Conservation (phyloP, 2,888 invertebrate genomes). For the Itoplectis maculator region DNA sequence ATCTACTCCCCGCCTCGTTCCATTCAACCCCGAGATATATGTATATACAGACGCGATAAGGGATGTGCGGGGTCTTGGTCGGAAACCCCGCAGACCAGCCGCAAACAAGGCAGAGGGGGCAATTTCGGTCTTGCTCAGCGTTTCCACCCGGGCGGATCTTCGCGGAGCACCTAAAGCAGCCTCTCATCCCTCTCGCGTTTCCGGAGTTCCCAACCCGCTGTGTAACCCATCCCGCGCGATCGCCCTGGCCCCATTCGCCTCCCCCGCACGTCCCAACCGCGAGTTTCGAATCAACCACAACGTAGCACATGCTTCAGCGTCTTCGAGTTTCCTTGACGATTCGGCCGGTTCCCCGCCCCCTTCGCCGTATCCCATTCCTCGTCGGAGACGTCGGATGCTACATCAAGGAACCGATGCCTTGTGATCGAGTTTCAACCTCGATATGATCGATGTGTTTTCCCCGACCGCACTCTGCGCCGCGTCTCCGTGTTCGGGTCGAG, state of each 20-base stretch:
- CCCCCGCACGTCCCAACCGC: constrained; percentile 49
- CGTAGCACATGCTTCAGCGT: constrained; percentile 68
- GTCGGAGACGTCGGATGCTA: background rate
- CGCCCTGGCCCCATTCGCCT: constrained; percentile 26
- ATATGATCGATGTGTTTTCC: constrained; percentile 46
- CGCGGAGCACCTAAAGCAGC: constrained; percentile 54
- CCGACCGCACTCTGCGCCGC: background rate
- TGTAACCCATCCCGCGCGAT: constrained; percentile 25
- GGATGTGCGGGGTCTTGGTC: constrained; percentile 46
- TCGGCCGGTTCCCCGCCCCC: constrained; percentile 36
- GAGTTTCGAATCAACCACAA: constrained; percentile 71
- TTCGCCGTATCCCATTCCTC: background rate
- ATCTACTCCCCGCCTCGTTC: constrained; percentile 39
- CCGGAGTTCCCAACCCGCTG: constrained; percentile 41
- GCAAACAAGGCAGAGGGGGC: constrained; percentile 77
- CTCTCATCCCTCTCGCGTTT: constrained; percentile 46
- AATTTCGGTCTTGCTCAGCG: constrained; percentile 79
- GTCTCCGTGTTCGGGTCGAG: background rate
- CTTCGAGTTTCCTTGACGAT: constrained; percentile 58
- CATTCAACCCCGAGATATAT: constrained; percentile 32
- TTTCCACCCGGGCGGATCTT: constrained; percentile 72
- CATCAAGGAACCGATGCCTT: constrained; percentile 59
- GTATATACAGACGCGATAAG: constrained; percentile 58
- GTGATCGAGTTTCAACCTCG: constrained; percentile 69
- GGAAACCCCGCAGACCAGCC: constrained; percentile 70